Evolutionary conservation across 2,888 invertebrate species (phyloP).

Genomic region (Agrochola lota): DNA sequence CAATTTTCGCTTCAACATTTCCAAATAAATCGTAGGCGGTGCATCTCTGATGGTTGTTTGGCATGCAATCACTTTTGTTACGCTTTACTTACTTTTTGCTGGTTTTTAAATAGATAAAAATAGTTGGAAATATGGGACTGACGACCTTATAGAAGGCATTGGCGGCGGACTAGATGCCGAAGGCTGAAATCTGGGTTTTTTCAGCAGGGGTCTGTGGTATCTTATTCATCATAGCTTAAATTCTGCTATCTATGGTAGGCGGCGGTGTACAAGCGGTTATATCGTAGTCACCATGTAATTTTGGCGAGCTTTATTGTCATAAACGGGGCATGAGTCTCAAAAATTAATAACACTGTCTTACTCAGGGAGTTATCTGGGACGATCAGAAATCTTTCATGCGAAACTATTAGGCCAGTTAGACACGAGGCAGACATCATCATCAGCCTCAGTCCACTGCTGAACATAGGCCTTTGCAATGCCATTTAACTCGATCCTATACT

Average conservation of each 20-base stretch:
- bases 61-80: constrained; percentile 44
- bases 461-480: no score
- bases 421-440: no score
- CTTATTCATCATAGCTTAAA: no score
- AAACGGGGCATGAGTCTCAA: not conserved
- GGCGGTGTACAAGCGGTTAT: no score
- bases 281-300: not conserved
- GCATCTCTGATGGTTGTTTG: constrained; percentile 36
- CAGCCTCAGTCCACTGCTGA: no score
- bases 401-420: no score
- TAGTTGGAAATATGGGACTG: constrained; percentile 6
- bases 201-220: no score
- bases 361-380: no score
- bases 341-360: no score
- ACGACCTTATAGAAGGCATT: not conserved
- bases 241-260: no score
- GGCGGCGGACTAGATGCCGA: not conserved
- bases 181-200: not conserved
- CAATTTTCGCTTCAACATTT: constrained; percentile 39
- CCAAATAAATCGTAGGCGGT: constrained; percentile 32
- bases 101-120: constrained; percentile 9
- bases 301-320: not conserved
- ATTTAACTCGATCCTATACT: no score
- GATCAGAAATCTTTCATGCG: no score
- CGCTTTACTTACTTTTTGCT: constrained; percentile 8